Conservation (phyloP, 2,888 invertebrate species). For the Apodemia zela region DNA sequence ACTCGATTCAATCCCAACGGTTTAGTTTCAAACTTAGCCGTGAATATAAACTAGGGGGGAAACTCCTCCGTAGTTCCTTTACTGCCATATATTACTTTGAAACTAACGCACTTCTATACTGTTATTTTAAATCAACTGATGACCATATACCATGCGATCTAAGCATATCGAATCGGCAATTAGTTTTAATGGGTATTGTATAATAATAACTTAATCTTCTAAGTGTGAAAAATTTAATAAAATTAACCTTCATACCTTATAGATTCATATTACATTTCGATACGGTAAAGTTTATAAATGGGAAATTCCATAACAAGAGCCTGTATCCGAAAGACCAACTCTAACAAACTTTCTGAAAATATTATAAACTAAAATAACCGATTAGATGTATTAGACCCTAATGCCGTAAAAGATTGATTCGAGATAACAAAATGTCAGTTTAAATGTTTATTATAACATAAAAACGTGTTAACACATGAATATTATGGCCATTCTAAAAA, state of each 20-base stretch:
- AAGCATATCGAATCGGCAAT: constrained; percentile 38
- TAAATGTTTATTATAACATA: constrained; percentile 13
- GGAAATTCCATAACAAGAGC: not conserved
- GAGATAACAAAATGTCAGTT: constrained; percentile 17
- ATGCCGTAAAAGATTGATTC: not conserved
- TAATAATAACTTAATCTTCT: constrained; percentile 37
- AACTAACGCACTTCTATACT: constrained; percentile 44
- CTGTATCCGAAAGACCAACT: not conserved
- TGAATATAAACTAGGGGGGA: constrained; percentile 64
- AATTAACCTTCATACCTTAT: constrained; percentile 31
- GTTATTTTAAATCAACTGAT: constrained; percentile 33
- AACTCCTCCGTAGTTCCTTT: constrained; percentile 43
- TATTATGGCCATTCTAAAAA: constrained; percentile 28
- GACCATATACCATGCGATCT: constrained; percentile 27
- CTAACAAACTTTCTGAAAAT: not conserved
- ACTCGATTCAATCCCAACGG: constrained; percentile 45
- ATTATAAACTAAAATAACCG: not conserved
- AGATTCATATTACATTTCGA: constrained; percentile 31
- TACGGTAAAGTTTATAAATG: constrained; percentile 24
- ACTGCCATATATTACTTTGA: constrained; percentile 43
- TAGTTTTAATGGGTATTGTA: constrained; percentile 32
- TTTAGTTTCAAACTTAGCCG: constrained; percentile 57
- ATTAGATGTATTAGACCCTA: not conserved
- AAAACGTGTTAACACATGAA: constrained; percentile 24
- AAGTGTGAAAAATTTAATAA: constrained; percentile 35